Base-by-base conservation (phyloP, 2,113 vertebrate genomes). In the Phocoena sinus region DNA sequence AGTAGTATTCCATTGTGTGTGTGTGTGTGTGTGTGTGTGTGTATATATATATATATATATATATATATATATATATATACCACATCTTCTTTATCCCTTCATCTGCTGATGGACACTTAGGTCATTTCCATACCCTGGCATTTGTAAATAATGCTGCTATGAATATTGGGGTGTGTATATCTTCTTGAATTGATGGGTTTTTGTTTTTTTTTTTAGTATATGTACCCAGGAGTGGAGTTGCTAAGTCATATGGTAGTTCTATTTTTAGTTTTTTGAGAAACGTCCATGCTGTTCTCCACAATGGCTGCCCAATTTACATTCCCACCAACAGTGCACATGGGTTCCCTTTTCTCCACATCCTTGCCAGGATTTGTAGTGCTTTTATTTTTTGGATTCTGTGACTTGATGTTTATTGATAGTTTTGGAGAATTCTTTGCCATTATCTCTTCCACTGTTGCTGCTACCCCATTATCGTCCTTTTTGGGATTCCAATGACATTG, bases 361-460 rank as follows among this genome's bases (percentile, higher is more conserved):
- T 56, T 14, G 11, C 21, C 76, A 79, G 76, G 47, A 79, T 79
- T 33, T 56, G 74, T 23, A 79, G 76, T 20, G 74, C 33, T 74
- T 50, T 94, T 73, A 12, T 31, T 67, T 50, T 63, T 73, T 85
- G 26, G 23, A 53, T 17, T 56, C 74, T 88, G 28, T 88, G 76
- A 28, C 83, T 58, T 18, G 25, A 41, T 83, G 33, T 9, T 25
- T 41, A 11, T 44, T 44, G 60, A 47, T 63, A 77, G 44, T 67
- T 95, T 88, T 63, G 77, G 68, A 53, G 47, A 88, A 65, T 89
- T 91, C 8, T 47, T 68, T 12, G 17, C 28, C 15, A n/a, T 87
- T 80, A 10, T 95, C 58, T 71, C n/a, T 83, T 62, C 31, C 33
- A 31, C 15, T 62, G 33, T 38, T 87, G 58, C 18, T 63, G 76